Percentiles rank a stretch among this genome's conserved stretches.
These are phyloP conservation scores for Muscidifurax raptorellus DNA, from an alignment of 1,140 invertebrate genomes.

Conservation along the genomic window DNA sequence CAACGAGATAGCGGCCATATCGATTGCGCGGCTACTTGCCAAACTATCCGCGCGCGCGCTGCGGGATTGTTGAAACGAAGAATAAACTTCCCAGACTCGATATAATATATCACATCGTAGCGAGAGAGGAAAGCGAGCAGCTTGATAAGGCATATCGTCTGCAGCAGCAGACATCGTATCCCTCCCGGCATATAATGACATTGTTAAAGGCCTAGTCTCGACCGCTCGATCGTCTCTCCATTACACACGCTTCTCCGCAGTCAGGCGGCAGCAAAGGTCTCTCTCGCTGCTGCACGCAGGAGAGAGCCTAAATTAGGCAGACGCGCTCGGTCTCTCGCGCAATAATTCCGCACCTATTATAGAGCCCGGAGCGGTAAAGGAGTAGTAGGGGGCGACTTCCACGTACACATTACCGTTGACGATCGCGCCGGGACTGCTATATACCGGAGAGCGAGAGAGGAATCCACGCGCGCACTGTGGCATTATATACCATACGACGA, in stretches of 20 bases:
- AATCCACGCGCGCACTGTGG: constrained; percentile 21
- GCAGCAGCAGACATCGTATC: neutral
- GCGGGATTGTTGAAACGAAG: neutral
- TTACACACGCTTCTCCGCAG: too few relatives aligned
- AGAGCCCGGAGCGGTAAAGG: constrained; percentile 23
- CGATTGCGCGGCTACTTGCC: neutral
- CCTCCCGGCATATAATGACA: constrained; percentile 1
- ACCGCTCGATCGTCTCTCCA: neutral
- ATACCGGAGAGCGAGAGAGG: constrained; percentile 3
- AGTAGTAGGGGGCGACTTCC: constrained; percentile 7
- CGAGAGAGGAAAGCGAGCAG: neutral
- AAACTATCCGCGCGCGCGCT: neutral
- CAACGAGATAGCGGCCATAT: too few relatives aligned
- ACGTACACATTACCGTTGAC: constrained; percentile 38
- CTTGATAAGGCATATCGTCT: neutral
- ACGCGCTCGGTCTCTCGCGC: constrained; percentile 29
- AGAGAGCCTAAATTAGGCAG: constrained; percentile 42
- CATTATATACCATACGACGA: constrained; percentile 53
- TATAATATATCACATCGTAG: neutral
- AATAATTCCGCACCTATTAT: constrained; percentile 39
- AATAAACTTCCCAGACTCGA: neutral
- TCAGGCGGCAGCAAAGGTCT: neutral
- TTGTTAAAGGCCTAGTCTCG: neutral
- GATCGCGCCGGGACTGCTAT: constrained; percentile 18
- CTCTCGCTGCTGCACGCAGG: too few relatives aligned